Evolutionary conservation across 2,113 vertebrate genomes (phyloP), one percentile per base, ranked within the genome.

Genomic region (Myotis yumanensis): DNA sequence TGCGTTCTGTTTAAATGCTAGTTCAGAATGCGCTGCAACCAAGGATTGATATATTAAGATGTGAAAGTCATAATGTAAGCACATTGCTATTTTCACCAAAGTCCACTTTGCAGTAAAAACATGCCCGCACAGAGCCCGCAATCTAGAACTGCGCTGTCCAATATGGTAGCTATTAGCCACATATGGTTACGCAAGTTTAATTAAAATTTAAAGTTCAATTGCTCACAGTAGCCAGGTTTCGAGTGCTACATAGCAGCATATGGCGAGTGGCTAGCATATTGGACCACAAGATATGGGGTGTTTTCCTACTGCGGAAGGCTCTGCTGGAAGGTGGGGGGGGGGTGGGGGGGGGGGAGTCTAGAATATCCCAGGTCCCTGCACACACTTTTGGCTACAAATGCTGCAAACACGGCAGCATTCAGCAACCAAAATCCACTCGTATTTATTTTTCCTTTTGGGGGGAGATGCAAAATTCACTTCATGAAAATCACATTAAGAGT

Each of bases 81-180:
- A 77, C 17, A 48, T 0, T 46, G 54, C 57, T 75, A 84, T 77
- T 90, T 79, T 90, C 46, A 89, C 35, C 77, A 51, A 83, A 86
- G 48, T 15, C 16, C 23, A 90, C 40, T 77, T 22, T 75, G 32
- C 4, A 90, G 2, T 54, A 66, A 88, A 92, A 92, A 30, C 15
- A 30, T 40, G 35, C 80, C 20, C n/a, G 10, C 5, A 57, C 0
- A 51, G 54, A 69, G 88, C 20, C 72, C 79, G 37, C 40, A 30
- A 59, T 62, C 57, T 48, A 77, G 81, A 88, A 23, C 6, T 59
- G 23, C 46, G 25, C 57, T 22, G 4, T 59, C 15, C 7, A 28
- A 35, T 37, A 40, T 0, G 51, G 79, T 22, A n/a, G 4, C 68
- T 81, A 64, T 35, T 48, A 79, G 71, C 43, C 57, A 80, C 43